Evolutionary conservation across 2,113 vertebrate species (phyloP).

Genomic region (Pachypanchax playfairii): DNA sequence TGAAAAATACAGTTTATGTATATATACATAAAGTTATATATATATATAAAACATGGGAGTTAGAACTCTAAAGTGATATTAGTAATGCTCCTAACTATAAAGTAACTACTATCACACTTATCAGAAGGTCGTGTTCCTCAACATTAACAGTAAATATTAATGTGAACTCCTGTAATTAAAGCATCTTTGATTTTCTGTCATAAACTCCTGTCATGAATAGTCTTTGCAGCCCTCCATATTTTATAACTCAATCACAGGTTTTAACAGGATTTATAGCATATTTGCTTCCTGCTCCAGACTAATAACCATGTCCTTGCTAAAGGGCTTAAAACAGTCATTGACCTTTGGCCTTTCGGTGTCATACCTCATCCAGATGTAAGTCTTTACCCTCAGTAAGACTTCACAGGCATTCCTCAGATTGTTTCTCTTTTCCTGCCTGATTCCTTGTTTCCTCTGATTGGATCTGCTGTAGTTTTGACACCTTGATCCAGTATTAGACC

Average conservation of each 20-base stretch:
- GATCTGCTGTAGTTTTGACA: slow-evolving; percentile 53
- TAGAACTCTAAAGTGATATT: no score
- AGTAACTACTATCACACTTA: no score
- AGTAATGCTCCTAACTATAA: no score
- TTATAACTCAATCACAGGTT: slow-evolving; percentile 18
- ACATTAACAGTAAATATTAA: not conserved
- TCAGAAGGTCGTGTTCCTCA: no score
- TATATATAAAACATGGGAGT: no score
- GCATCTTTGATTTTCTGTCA: not conserved
- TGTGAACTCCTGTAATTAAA: not conserved
- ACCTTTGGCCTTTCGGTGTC: slow-evolving; percentile 43
- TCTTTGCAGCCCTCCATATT: not conserved
- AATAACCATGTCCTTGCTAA: slow-evolving; percentile 38
- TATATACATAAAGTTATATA: no score
- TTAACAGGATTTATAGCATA: slow-evolving; percentile 3
- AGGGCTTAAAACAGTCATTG: slow-evolving; percentile 43
- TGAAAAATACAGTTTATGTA: no score
- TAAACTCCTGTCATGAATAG: not conserved
- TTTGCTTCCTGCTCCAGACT: slow-evolving; percentile 15
- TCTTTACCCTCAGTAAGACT: slow-evolving; percentile 41
- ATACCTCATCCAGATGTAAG: slow-evolving; percentile 50
- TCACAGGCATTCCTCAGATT: slow-evolving; percentile 64
- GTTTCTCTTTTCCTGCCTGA: slow-evolving; percentile 38
- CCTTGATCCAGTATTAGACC: slow-evolving; percentile 64
- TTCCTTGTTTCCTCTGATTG: slow-evolving; percentile 49